These are phyloP conservation scores for Tonatia bakeri DNA, from an alignment of 2,113 vertebrate genomes.

Conservation along the genomic window DNA sequence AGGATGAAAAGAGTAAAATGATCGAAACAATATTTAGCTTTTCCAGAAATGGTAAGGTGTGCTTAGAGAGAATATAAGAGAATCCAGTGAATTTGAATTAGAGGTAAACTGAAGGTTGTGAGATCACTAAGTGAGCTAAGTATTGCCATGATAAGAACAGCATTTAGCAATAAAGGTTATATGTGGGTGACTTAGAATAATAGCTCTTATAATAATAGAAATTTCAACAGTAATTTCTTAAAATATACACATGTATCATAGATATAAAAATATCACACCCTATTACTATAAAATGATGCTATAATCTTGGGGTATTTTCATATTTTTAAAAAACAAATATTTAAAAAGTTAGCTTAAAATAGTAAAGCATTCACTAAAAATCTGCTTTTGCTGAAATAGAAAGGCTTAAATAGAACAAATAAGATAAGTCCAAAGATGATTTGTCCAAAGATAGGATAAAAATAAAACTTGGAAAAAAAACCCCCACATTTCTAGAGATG, in stretches of 20 bases:
- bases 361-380: neutral
- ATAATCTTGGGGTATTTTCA: neutral
- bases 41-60: neutral
- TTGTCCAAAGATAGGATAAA: neutral
- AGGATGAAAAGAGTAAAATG: neutral
- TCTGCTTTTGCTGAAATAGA: neutral
- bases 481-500: neutral
- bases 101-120: neutral
- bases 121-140: neutral
- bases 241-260: constrained; percentile 26
- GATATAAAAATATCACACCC: constrained; percentile 9
- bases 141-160: neutral
- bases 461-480: neutral
- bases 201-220: constrained; percentile 19
- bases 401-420: constrained; percentile 7
- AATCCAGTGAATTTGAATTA: neutral
- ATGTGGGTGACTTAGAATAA: constrained; percentile 41
- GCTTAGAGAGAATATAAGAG: neutral
- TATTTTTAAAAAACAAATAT: neutral
- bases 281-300: constrained; percentile 4
- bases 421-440: no score
- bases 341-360: constrained; percentile 23
- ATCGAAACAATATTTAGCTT: neutral
- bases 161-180: constrained; percentile 27
- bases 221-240: constrained; percentile 39